Base-by-base conservation (phyloP, 2,888 invertebrate genomes). In the Prenolepis imparis region DNA sequence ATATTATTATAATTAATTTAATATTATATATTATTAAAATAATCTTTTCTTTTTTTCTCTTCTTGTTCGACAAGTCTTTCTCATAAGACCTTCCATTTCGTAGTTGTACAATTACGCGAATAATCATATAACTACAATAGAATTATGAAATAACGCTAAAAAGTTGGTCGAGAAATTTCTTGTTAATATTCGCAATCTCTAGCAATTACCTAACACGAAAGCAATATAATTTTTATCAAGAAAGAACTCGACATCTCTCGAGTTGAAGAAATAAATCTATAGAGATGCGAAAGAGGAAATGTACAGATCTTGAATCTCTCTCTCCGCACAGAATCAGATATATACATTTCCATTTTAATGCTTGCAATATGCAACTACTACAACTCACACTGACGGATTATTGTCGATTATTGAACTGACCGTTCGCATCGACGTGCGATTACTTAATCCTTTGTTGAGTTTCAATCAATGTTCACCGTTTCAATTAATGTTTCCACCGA, bases 381-480 rank as follows among this genome's bases (percentile, higher is more conserved):
- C 28, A n/a, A 41, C 12, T 2, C 36, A 57, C 21, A 11, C 12
- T 44, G 18, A 48, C 6, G 18, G 21, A 41, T 32, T 36, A 72
- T 70, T 72, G 44, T 72, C 59, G 72, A 72, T 80, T 73, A 72
- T 44, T 44, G 59, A 59, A 15, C 12, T 68, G 41, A 39, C 57
- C 72, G n/a, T 36, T 36, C 8, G 73, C 36, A 44, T 36, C 36
- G 36, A 36, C 8, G 73, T 36, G 36, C 44, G 44, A 80, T 80
- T 72, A 80, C 18, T 21, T 80, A 80, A 59, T 59, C 73, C 73
- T 9, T 32, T 24, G 59, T 80, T 80, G 44, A 80, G 44, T 59
- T 80, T 80, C 78, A 80, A 80, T 78, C 70, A 78, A 78, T 57
- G 44, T 72, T 44, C 15, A 41, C n/a, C 28, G 24, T 41, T 78